A percentile compares a stretch with the other conserved stretches of the same genome.
phyloP scores from a whole-genome alignment of 2,797 vertebrate genomes.

The Morelia viridis region DNA sequence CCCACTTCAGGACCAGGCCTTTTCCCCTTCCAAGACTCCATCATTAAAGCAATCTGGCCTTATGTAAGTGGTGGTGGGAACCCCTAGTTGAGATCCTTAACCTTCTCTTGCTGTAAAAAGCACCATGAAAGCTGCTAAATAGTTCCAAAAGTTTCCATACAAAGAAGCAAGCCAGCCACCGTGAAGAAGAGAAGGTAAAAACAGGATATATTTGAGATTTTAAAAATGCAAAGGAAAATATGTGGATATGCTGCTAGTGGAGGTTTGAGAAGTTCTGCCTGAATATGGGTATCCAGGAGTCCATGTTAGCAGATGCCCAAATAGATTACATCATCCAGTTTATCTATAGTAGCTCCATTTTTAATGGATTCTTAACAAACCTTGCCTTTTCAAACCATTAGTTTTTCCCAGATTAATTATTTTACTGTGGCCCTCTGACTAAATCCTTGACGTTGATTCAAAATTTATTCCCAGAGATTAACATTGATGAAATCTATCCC shows the following conservation, averaged over 20 bases:
- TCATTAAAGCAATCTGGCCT: constrained; percentile 1
- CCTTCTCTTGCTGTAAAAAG: constrained; percentile 2
- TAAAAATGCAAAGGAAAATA: not conserved
- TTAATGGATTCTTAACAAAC: not conserved
- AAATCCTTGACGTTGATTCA: not conserved
- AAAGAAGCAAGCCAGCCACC: not conserved
- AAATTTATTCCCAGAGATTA: not conserved
- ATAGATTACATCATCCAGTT: not conserved
- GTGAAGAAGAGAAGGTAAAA: not conserved
- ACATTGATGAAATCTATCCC: not conserved
- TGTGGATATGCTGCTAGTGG: not conserved
- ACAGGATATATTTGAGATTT: not conserved
- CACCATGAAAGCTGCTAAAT: not conserved
- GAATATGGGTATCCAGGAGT: not conserved
- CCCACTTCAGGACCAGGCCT: not conserved
- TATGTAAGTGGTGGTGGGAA: not conserved
- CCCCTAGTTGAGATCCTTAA: not conserved
- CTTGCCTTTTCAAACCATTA: not conserved
- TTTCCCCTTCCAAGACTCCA: not conserved
- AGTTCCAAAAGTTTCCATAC: not conserved
- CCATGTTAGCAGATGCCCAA: not conserved
- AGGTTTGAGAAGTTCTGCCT: not conserved
- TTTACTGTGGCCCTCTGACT: not conserved
- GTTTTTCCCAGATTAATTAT: not conserved
- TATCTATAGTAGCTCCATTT: not conserved